Conservation (phyloP, 2,113 vertebrate species). For the Numenius arquata region DNA sequence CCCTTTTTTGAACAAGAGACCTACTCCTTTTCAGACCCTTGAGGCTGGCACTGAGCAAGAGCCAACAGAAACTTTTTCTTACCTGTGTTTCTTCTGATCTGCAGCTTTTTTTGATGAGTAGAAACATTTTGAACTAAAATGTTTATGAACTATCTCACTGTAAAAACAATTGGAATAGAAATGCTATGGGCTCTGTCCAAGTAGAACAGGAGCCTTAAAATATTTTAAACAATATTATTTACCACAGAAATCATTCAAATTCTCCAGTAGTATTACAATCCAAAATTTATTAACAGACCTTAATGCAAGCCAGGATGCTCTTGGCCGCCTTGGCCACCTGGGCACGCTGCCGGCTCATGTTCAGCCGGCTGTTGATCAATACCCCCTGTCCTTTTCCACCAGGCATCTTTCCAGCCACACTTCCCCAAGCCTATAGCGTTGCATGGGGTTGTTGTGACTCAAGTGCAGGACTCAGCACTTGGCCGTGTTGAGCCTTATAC, state of each 20-base stretch:
- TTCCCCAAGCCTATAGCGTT: not conserved
- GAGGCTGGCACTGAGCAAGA: not conserved
- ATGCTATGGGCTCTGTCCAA: not conserved
- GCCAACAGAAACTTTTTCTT: not conserved
- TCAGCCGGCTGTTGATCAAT: not conserved
- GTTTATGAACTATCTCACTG: not conserved
- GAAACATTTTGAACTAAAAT: not conserved
- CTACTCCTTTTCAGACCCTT: not conserved
- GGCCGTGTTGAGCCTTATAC: not conserved
- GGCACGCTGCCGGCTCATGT: not conserved
- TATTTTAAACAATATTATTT: not conserved
- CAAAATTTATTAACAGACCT: not conserved
- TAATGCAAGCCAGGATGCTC: not conserved
- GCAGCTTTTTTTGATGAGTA: not conserved
- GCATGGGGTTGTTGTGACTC: not conserved
- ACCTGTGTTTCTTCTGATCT: not conserved
- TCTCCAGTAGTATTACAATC: not conserved
- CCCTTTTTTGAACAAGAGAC: not conserved
- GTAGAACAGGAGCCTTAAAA: not conserved
- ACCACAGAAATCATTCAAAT: not conserved
- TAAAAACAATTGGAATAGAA: not conserved
- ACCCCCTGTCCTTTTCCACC: not conserved
- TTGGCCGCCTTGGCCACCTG: not conserved
- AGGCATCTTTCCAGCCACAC: not conserved
- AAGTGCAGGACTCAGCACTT: not conserved